Percentiles rank a stretch among this genome's conserved stretches.
Evolutionary conservation across 2,113 vertebrate genomes (phyloP).

Genomic region (Cnemophilus loriae): DNA sequence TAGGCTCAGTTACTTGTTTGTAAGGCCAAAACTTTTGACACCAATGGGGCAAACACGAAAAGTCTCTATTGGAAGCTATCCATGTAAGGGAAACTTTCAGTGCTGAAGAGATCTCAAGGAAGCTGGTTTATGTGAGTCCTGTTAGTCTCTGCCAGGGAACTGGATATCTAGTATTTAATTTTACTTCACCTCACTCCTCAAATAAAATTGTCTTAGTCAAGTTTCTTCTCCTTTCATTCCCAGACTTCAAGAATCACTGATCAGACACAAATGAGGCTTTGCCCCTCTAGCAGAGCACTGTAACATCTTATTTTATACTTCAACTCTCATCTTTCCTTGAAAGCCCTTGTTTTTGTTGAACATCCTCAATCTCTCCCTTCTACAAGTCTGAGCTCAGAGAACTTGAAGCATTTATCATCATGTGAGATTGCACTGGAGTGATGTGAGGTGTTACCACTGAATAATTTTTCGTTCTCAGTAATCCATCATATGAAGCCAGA

Average conservation of each 20-base stretch:
- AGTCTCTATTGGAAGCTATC: neutral
- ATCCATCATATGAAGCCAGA: conserved; percentile 27
- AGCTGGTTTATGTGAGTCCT: neutral
- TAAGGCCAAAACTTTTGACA: neutral
- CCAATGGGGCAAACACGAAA: neutral
- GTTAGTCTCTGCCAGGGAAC: neutral
- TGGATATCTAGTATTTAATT: neutral
- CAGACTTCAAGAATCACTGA: neutral
- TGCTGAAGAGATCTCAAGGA: neutral
- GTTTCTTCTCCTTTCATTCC: neutral
- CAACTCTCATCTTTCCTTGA: neutral
- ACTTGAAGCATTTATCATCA: conserved; percentile 27
- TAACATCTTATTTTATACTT: neutral
- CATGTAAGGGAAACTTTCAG: neutral
- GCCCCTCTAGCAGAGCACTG: neutral
- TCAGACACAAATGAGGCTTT: neutral
- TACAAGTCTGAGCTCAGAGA: neutral
- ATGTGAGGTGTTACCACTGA: conserved; percentile 36
- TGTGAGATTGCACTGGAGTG: neutral
- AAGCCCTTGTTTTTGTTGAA: neutral
- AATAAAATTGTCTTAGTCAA: neutral
- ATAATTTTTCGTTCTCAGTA: conserved; percentile 40
- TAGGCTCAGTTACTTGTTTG: neutral
- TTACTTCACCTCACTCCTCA: neutral
- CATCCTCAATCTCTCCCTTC: neutral